Percentiles rank a stretch among this genome's conserved stretches.
phyloP scores from a whole-genome alignment of 2,888 invertebrate genomes.

The Podabrus alpinus region DNA sequence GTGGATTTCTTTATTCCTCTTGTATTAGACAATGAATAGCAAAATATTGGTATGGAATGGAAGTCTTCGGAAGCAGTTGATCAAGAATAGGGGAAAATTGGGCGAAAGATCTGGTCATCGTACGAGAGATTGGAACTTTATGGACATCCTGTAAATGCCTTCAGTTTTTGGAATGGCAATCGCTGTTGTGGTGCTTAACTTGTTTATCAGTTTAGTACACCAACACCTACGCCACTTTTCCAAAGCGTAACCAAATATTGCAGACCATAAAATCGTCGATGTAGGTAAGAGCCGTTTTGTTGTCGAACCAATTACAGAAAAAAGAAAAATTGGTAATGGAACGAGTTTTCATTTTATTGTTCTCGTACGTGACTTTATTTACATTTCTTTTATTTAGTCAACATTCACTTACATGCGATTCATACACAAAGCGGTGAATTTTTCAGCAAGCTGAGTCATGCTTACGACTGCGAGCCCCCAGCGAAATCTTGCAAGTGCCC shows the following conservation, averaged over 20 bases:
- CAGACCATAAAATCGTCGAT: neutral
- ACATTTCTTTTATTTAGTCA: slow-evolving; percentile 29
- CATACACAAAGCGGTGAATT: slow-evolving; percentile 37
- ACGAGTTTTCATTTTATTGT: slow-evolving; percentile 2
- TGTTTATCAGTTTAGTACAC: too few species aligned
- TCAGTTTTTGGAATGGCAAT: neutral
- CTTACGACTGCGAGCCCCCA: slow-evolving; percentile 26
- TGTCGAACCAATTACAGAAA: neutral
- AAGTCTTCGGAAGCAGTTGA: too few species aligned
- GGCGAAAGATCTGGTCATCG: too few species aligned
- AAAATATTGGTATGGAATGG: too few species aligned
- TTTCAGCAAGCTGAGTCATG: slow-evolving; percentile 45
- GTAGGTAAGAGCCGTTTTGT: neutral
- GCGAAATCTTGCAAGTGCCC: slow-evolving; percentile 42
- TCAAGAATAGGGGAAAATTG: too few species aligned
- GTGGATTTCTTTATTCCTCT: too few species aligned
- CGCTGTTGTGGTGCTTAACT: too few species aligned
- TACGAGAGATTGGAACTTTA: too few species aligned
- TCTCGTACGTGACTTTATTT: slow-evolving; percentile 19
- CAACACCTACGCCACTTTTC: neutral
- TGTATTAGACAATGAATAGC: too few species aligned
- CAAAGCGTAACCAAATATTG: neutral
- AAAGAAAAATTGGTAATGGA: neutral
- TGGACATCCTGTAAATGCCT: too few species aligned
- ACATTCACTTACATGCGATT: slow-evolving; percentile 38